Base-by-base conservation (phyloP, 2,888 invertebrate species). In the Muschampia staudingeri region DNA sequence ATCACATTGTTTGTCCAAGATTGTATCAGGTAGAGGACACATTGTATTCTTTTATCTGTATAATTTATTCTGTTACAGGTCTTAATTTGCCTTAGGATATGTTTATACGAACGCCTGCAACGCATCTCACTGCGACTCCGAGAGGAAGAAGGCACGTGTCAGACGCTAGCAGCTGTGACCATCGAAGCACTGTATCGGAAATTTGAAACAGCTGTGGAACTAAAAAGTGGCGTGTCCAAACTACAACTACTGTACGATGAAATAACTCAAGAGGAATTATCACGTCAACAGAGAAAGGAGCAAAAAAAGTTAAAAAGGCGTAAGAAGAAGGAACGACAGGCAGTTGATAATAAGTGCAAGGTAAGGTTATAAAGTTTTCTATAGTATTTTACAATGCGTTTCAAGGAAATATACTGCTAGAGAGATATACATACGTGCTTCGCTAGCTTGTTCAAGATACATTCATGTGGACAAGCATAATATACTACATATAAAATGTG, bases 71-170 rank as follows among this genome's bases (percentile, higher is more conserved):
- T 61, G 42, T 52, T 80, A 25, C 86, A 97, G 97, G 99, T 99
- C 81, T 97, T 99, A 86, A 99, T 99, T 12, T 99, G 99, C 94
- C 97, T 99, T 83, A 99, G 99, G 14, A 98, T 99, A 94, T 99
- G 99, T 94, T 98, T 99, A 90, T 99, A 99, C 93, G 99, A 99
- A 92, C 97, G 99, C 82, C 97, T 99, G 73, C 98, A 99, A 92
- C 98, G 98, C 87, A 98, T 99, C 84, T 98, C 99, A 89, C 98
- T 99, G 88, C 98, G 99, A 78, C 97, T 99, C 90, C 98, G 98
- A 81, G 99, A 99, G 93, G 99, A 99, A 92, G 99, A 99, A 93
- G 98, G 99, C 91, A 99, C 99, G n/a, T 99, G 99, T 96, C 99
- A 99, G 94, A 98, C 99, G 77, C 98, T 99, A 84, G 99, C 99